Evolutionary conservation across 2,797 vertebrate genomes (phyloP).

Genomic region (Coranthus polyacanthus): DNA sequence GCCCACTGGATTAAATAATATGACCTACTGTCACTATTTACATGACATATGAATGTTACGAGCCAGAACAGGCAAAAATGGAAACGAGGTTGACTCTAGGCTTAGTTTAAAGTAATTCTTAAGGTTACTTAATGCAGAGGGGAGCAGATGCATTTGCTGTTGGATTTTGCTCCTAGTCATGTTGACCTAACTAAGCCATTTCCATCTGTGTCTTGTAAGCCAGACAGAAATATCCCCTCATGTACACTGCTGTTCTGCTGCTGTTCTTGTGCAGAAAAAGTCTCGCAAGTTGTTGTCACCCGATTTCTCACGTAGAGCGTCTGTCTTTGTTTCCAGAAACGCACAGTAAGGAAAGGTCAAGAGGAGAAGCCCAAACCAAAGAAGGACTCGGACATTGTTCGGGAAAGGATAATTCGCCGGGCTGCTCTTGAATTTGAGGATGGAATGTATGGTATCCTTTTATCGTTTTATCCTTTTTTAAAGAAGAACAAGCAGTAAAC

Average conservation of each 20-base stretch:
- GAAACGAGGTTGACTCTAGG: too few species aligned
- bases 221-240: slow-evolving; percentile 49
- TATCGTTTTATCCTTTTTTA: too few species aligned
- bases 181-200: not conserved
- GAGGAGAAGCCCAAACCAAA: slow-evolving; percentile 86
- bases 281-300: slow-evolving; percentile 27
- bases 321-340: slow-evolving; percentile 84
- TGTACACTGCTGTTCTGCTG: slow-evolving; percentile 27
- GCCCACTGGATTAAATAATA: too few species aligned
- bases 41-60: too few species aligned
- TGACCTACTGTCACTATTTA: too few species aligned
- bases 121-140: too few species aligned
- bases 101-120: too few species aligned
- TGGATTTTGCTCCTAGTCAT: too few species aligned
- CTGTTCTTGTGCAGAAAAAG: slow-evolving; percentile 30
- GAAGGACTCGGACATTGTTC: slow-evolving; percentile 89
- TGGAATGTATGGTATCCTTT: slow-evolving; percentile 99
- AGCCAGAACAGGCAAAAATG: too few species aligned
- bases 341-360: slow-evolving; percentile 88
- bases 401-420: slow-evolving; percentile 95
- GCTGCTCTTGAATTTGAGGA: slow-evolving; percentile 97
- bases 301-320: slow-evolving; percentile 12
- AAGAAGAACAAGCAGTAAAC: slow-evolving; percentile 1
- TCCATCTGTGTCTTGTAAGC: slow-evolving; percentile 29
- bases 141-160: too few species aligned